These are phyloP conservation scores for Ctenodactylus gundi DNA, from an alignment of 2,113 vertebrate species.

Conservation along the genomic window DNA sequence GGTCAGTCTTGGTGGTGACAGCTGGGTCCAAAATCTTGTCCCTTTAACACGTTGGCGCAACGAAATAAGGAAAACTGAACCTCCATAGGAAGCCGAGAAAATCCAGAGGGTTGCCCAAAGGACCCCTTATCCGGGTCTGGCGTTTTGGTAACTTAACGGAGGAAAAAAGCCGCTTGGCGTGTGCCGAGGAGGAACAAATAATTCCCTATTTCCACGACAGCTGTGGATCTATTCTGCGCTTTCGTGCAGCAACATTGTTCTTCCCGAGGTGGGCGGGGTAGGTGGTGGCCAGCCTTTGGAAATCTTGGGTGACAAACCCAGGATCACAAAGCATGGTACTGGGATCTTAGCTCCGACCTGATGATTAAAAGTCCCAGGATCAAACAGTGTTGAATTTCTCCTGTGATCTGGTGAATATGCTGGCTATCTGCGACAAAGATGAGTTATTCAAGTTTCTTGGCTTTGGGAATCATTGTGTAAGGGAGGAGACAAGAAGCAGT, in stretches of 20 bases:
- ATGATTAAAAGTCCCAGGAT: background rate
- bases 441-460: background rate
- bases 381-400: background rate
- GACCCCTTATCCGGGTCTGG: background rate
- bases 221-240: background rate
- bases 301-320: background rate
- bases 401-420: background rate
- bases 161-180: background rate
- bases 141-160: background rate
- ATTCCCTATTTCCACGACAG: too few relatives aligned
- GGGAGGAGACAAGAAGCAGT: background rate
- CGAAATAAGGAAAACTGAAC: background rate
- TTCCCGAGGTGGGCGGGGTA: background rate
- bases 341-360: background rate
- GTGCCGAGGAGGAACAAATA: background rate
- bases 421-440: background rate
- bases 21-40: background rate
- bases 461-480: background rate
- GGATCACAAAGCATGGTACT: background rate
- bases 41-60: background rate
- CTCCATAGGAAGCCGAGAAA: background rate
- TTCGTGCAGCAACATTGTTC: background rate
- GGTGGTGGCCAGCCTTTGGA: background rate
- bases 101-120: background rate
- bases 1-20: conserved; percentile 47